Evolutionary conservation across 2,797 vertebrate genomes (phyloP).

Genomic region (Aphelocoma californica): DNA sequence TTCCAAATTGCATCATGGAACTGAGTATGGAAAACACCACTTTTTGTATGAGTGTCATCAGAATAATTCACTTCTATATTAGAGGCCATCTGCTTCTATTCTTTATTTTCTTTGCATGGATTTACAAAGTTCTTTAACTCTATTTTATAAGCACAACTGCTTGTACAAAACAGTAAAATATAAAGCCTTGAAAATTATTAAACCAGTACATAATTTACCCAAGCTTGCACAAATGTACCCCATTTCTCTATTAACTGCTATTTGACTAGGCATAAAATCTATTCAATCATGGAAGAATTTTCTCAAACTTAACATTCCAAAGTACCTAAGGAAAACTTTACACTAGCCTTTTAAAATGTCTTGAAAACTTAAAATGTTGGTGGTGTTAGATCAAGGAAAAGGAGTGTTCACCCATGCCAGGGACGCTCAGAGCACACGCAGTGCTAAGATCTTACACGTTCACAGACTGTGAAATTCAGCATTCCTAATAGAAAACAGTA

Average conservation of each 20-base stretch:
- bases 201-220: neutral
- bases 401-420: neutral
- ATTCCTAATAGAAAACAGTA: neutral
- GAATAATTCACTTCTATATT: neutral
- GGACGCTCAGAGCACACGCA: neutral
- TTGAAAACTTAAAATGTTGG: neutral
- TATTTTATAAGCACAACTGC: neutral
- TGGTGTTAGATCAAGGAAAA: neutral
- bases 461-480: neutral
- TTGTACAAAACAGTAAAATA: neutral
- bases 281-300: neutral
- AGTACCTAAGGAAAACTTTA: neutral
- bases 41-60: neutral
- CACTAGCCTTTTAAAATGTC: neutral
- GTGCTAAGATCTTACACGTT: neutral
- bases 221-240: neutral
- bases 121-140: neutral
- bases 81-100: neutral
- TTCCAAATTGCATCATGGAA: neutral
- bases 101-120: neutral
- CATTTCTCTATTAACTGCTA: neutral
- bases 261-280: neutral
- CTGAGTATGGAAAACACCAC: neutral
- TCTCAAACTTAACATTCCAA: neutral
- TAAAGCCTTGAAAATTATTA: neutral